phyloP scores from a whole-genome alignment of 2,797 vertebrate genomes.

The Gymnodraco acuticeps region DNA sequence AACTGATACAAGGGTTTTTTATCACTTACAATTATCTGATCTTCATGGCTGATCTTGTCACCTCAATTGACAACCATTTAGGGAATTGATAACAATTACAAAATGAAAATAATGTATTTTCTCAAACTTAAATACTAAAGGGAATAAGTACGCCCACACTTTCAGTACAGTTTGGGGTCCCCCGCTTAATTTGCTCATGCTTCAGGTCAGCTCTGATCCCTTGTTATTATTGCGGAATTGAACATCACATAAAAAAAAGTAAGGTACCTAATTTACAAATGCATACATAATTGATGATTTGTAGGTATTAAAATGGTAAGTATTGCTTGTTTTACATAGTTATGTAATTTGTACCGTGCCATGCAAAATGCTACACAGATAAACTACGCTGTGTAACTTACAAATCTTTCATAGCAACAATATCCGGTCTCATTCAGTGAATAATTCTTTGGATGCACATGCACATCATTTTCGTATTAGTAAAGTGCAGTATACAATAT shows the following conservation, averaged over 20 bases:
- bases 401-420: constrained; percentile 39
- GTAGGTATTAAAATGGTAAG: constrained; percentile 37
- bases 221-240: constrained; percentile 37
- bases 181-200: constrained; percentile 15
- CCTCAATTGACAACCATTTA: not conserved
- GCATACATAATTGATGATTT: constrained; percentile 31
- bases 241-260: constrained; percentile 39
- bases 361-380: constrained; percentile 67
- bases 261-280: constrained; percentile 26
- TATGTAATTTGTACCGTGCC: constrained; percentile 47
- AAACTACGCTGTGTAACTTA: constrained; percentile 21
- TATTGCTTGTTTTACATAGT: constrained; percentile 59
- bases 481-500: constrained; percentile 53
- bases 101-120: constrained; percentile 18
- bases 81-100: not conserved
- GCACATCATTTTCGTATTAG: constrained; percentile 64
- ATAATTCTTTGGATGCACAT: constrained; percentile 65
- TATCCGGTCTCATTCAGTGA: constrained; percentile 43
- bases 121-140: not conserved
- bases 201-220: not conserved
- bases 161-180: not conserved
- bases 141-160: constrained; percentile 10
- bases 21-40: constrained; percentile 12
- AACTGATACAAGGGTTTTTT: constrained; percentile 10
- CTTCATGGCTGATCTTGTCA: not conserved